Conservation (phyloP, 2,797 vertebrate genomes). For the Myotis daubentonii region DNA sequence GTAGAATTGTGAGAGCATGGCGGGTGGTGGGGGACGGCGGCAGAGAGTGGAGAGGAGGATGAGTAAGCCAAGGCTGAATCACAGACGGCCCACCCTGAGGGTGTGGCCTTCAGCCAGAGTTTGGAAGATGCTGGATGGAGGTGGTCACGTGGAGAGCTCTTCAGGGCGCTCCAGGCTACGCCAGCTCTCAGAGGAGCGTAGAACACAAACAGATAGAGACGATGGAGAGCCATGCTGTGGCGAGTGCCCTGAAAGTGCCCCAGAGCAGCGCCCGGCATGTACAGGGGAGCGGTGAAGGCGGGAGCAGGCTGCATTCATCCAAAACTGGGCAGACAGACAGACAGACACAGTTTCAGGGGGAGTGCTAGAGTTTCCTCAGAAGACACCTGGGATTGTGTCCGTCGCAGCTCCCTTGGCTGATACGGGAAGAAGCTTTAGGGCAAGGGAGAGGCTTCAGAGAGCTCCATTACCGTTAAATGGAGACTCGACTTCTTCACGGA, state of each 20-base stretch:
- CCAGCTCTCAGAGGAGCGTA: background rate
- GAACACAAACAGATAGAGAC: background rate
- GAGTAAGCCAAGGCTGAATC: background rate
- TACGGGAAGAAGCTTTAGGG: background rate
- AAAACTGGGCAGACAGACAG: background rate
- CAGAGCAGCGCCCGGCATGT: background rate
- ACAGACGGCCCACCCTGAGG: background rate
- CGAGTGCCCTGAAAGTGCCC: background rate
- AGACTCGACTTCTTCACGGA: background rate
- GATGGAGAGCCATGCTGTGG: background rate
- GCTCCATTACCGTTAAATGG: background rate
- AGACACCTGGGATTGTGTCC: background rate
- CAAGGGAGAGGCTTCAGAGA: background rate
- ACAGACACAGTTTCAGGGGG: background rate
- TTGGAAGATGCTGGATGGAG: background rate
- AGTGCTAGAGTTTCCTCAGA: background rate
- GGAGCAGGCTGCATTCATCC: no score
- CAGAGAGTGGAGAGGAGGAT: background rate
- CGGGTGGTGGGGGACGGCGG: background rate
- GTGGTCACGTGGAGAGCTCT: background rate
- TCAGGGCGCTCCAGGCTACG: background rate
- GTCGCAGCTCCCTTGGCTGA: background rate
- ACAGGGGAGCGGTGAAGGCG: background rate
- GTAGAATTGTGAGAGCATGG: background rate
- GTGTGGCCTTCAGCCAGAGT: background rate